Evolutionary conservation across 2,113 vertebrate species (phyloP).

Genomic region (Cyphomyrus discorhynchus): DNA sequence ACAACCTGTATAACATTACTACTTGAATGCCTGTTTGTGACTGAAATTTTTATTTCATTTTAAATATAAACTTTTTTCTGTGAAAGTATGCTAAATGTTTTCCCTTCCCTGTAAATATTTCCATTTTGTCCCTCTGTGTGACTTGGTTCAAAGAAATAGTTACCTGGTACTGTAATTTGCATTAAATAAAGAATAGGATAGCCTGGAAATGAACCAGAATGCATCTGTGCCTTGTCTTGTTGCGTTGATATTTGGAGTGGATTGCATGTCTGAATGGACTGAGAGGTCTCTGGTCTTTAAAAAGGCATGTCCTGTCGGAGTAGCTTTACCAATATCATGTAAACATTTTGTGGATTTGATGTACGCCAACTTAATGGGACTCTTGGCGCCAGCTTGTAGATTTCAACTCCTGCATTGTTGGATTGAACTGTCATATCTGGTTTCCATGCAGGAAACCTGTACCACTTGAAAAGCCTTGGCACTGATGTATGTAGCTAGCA

Average conservation of each 20-base stretch:
- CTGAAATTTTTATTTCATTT: slow-evolving; percentile 86
- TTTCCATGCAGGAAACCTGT: not conserved
- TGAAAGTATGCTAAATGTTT: slow-evolving; percentile 98
- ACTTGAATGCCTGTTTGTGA: slow-evolving; percentile 99
- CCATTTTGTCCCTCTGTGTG: slow-evolving; percentile 88
- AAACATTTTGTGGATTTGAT: not conserved
- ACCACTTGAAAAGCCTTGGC: not conserved
- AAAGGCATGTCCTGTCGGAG: not conserved
- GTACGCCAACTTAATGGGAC: not conserved
- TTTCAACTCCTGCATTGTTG: not conserved
- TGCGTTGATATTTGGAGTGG: not conserved
- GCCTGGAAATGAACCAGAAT: slow-evolving; percentile 81
- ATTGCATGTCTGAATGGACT: not conserved
- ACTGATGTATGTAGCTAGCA: not conserved
- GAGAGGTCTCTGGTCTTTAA: not conserved
- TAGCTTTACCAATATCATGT: not conserved
- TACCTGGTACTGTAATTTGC: slow-evolving; percentile 99
- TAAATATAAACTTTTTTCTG: slow-evolving; percentile 74
- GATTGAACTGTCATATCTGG: not conserved
- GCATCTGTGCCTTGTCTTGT: not conserved
- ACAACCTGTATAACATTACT: slow-evolving; percentile 96
- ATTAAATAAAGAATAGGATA: slow-evolving; percentile 99
- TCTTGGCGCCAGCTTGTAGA: not conserved
- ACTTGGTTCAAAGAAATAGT: slow-evolving; percentile 96
- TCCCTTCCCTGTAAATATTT: slow-evolving; percentile 86